Evolutionary conservation across 64 coral and sea anemone genomes (phyloP).

Genomic region (Dendronephthya gigantea): DNA sequence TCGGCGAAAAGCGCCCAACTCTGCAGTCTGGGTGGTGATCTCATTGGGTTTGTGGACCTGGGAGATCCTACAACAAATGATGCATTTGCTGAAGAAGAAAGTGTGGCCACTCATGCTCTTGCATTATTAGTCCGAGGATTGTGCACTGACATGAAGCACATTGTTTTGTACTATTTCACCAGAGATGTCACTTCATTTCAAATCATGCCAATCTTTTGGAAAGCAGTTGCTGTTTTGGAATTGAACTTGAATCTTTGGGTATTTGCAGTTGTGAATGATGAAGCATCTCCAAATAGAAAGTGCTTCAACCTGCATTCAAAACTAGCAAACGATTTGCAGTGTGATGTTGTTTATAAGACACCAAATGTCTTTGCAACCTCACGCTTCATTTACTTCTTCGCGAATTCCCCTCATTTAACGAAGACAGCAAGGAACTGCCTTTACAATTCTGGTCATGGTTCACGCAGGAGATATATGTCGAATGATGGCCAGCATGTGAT

Average conservation of each 20-base stretch:
- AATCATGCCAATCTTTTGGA: background rate
- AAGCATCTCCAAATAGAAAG: background rate
- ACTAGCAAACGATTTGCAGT: background rate
- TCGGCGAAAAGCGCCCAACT: no score
- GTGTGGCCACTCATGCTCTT: background rate
- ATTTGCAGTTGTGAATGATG: background rate
- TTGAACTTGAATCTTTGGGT: background rate
- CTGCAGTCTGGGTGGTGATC: no score
- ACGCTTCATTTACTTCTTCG: background rate
- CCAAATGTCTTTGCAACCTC: background rate
- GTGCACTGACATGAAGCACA: background rate
- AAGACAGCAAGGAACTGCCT: background rate
- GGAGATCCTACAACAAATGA: no score
- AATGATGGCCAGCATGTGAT: background rate
- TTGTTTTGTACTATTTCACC: background rate
- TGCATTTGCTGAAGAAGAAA: no score
- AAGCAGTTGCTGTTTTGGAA: background rate
- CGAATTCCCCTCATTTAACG: background rate
- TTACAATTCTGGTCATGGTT: background rate
- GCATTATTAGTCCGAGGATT: background rate
- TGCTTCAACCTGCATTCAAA: background rate
- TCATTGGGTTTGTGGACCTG: no score
- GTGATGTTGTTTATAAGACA: background rate
- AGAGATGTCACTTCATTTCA: background rate
- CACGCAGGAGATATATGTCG: background rate